A percentile compares a stretch with the other conserved stretches of the same genome.
phyloP scores from a whole-genome alignment of 1,140 invertebrate species.

The Bombyx mandarina region DNA sequence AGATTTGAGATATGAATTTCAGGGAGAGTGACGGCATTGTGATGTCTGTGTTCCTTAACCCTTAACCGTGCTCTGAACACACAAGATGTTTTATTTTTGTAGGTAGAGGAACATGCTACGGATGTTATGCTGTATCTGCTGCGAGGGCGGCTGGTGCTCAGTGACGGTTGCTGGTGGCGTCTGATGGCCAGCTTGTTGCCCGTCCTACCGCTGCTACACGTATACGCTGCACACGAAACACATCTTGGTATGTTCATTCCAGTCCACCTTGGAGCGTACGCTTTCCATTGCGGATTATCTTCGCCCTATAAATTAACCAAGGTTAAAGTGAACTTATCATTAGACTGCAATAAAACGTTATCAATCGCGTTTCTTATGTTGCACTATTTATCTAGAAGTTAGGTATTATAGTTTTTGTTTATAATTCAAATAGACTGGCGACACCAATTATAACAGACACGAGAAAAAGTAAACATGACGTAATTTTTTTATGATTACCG shows the following conservation, averaged over 20 bases:
- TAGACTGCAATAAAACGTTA: too few relatives aligned
- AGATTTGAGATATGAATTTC: not conserved
- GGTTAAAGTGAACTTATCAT: too few relatives aligned
- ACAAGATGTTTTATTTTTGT: slow-evolving; percentile 11
- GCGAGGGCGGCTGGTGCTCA: slow-evolving; percentile 73
- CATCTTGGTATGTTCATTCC: slow-evolving; percentile 34
- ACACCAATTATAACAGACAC: too few relatives aligned
- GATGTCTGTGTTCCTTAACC: not conserved
- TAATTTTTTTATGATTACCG: too few relatives aligned
- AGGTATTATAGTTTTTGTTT: too few relatives aligned
- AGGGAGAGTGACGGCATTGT: not conserved
- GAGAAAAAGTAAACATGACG: too few relatives aligned
- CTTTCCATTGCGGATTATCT: too few relatives aligned
- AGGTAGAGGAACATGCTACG: slow-evolving; percentile 72
- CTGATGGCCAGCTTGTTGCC: slow-evolving; percentile 72
- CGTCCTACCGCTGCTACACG: slow-evolving; percentile 66
- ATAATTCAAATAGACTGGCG: too few relatives aligned
- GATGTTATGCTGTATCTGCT: slow-evolving; percentile 75
- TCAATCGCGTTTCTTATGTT: too few relatives aligned
- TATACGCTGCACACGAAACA: slow-evolving; percentile 56
- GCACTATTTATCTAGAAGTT: too few relatives aligned
- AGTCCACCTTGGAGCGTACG: too few relatives aligned
- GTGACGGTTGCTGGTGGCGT: slow-evolving; percentile 72
- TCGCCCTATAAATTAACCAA: too few relatives aligned
- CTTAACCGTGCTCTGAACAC: not conserved